Base-by-base conservation (phyloP, 2,888 invertebrate genomes). In the Nezara viridula region DNA sequence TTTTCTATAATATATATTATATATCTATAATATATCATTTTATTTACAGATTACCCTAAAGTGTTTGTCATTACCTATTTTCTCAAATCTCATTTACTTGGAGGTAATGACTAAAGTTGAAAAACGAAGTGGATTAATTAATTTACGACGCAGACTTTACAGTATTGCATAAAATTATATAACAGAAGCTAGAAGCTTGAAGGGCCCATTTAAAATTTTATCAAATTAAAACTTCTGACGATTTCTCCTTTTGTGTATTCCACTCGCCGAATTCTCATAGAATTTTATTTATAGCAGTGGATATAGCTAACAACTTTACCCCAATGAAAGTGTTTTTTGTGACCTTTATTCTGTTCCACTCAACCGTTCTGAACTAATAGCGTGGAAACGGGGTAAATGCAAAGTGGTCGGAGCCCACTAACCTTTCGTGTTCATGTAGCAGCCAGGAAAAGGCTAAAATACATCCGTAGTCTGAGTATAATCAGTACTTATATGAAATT, bases 381-480 rank as follows among this genome's bases (percentile, higher is more conserved):
- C 44, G n/a, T 81, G 81, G 81, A 81, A 81, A 81, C 37, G n/a
- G 81, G 81, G 81, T 24, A 44, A 81, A 47, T 81, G 81, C n/a
- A 81, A 44, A 47, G 44, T 47, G 12, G 81, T 81, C n/a, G 21
- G n/a, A 81, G 81, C 44, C 37, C n/a, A 10, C 81, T 44, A 81
- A 81, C 81, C 81, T 81, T 81, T 81, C 12, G 81, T 73, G 9
- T 73, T 73, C 66, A 73, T 21, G 19, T 7, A 37, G 14, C 66
- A 73, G 1, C 1, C 32, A 2, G 32, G 66, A 37, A 73, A 73
- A 73, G 32, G 66, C 66, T 73, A 73, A 19, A 73, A 73, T 37
- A 73, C 7, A 73, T 19, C 27, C 44, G 0, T n/a, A 16, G 27
- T 12, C 37, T 12, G 19, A 7, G 5, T 5, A 32, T 0, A 32